These are phyloP conservation scores for Caerostris extrusa DNA, from an alignment of 1,140 invertebrate genomes.

Conservation along the genomic window DNA sequence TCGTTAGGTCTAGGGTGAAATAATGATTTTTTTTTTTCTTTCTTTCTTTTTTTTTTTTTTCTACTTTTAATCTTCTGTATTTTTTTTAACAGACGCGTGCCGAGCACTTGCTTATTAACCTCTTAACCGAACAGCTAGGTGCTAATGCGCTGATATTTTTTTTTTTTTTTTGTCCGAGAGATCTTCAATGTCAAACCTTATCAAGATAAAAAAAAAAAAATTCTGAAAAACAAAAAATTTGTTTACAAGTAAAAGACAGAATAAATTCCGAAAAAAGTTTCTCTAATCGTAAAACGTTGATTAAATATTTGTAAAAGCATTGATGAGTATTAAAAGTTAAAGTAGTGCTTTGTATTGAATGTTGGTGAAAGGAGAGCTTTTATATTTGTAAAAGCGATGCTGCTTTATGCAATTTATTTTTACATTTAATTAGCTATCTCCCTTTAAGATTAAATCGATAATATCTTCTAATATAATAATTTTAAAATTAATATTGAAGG, in stretches of 20 bases:
- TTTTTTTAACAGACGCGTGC: conserved; percentile 32
- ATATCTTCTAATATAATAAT: too few relatives aligned
- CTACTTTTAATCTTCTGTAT: not conserved
- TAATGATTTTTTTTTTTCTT: conserved; percentile 49
- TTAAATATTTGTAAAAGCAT: too few relatives aligned
- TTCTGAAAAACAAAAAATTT: not conserved
- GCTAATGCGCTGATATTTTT: conserved; percentile 40
- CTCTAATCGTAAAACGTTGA: too few relatives aligned
- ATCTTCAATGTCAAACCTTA: not conserved
- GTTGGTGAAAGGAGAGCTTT: too few relatives aligned
- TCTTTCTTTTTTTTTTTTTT: not conserved
- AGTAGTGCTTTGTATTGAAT: too few relatives aligned
- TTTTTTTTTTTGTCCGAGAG: not conserved
- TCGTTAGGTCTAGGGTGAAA: conserved; percentile 20
- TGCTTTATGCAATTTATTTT: too few relatives aligned
- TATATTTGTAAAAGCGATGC: too few relatives aligned
- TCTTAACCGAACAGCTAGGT: conserved; percentile 40
- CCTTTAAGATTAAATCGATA: too few relatives aligned
- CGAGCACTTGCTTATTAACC: conserved; percentile 39
- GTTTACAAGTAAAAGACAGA: not conserved
- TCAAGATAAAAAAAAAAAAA: not conserved
- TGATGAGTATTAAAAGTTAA: too few relatives aligned
- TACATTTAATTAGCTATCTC: too few relatives aligned
- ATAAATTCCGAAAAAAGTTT: too few relatives aligned
- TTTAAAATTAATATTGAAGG: too few relatives aligned